Conservation (phyloP, 64 coral and sea anemone genomes). For the Dendronephthya gigantea region DNA sequence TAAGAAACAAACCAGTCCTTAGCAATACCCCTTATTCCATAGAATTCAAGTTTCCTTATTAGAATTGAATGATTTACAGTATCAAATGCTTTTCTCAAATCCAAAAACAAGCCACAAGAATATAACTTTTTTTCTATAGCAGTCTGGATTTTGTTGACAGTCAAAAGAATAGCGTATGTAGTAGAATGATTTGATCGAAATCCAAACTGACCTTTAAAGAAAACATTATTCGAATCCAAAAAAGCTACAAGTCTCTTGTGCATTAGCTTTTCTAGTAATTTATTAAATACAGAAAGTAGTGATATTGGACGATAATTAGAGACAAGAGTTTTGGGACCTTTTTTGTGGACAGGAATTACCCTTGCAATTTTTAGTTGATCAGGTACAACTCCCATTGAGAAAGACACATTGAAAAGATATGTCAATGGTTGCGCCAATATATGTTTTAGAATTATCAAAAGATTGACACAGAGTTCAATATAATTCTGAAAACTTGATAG, state of each 20-base stretch:
- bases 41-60: not conserved
- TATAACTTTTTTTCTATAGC: not conserved
- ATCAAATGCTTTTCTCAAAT: not conserved
- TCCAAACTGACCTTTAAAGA: not conserved
- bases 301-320: not conserved
- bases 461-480: too few relatives aligned
- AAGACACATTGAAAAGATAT: not conserved
- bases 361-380: not conserved
- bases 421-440: not conserved
- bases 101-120: not conserved
- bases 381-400: not conserved
- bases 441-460: not conserved
- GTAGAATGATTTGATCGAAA: not conserved
- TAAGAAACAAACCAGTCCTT: too few relatives aligned
- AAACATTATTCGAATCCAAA: not conserved
- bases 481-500: too few relatives aligned
- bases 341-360: not conserved
- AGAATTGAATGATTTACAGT: not conserved
- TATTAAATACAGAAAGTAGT: not conserved
- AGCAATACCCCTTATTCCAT: too few relatives aligned
- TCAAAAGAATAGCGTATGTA: not conserved
- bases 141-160: not conserved
- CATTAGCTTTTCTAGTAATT: not conserved
- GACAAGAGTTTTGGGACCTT: not conserved
- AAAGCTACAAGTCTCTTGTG: not conserved